Evolutionary conservation across 1,140 invertebrate species (phyloP), one percentile per base, ranked within the genome.

Genomic region (Neelides sp.): DNA sequence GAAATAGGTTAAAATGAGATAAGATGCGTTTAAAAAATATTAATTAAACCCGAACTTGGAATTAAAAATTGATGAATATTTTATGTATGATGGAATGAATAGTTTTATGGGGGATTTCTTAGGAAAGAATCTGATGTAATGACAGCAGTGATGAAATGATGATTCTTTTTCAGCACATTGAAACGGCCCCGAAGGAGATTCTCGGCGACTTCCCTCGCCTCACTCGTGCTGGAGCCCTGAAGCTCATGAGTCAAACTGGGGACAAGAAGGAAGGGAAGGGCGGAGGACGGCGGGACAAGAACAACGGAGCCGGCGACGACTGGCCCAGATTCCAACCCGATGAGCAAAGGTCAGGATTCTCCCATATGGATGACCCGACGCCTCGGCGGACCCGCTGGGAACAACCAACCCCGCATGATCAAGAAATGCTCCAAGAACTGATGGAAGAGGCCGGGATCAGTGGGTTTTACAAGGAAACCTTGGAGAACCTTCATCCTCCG

Each of bases 151-250:
- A n/a, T n/a, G n/a, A n/a, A n/a, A n/a, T n/a, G n/a, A n/a, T n/a
- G n/a, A n/a, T n/a, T 44, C 40, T 43, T 8, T 67, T 76, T 30
- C 72, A 89, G 71, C 85, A 91, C 64, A 79, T 91, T 62, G 85
- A 89, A 70, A 85, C 85, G 15, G 85, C 85, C 1, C 86, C 85
- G 0, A 87, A 88, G 64, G 86, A 89, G 67, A 88, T 90, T 59
- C 72, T 89, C 15, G 85, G 85, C 4, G 83, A 88, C 64, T 89
- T 88, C 62, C 85, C 85, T 36, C 70, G 86, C 53, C 68, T 88
- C 54, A 80, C 77, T 62, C 73, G 85, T 56, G 79, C 86, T 61
- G 75, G 78, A 54, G 83, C 84, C 30, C 48, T 62, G 41, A 54
- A 59, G 57, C 32, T 61, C 19, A 61, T 61, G 3, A 57, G 55